These are phyloP conservation scores for Scrobipalpa costella DNA, from an alignment of 2,888 invertebrate species.

Conservation along the genomic window DNA sequence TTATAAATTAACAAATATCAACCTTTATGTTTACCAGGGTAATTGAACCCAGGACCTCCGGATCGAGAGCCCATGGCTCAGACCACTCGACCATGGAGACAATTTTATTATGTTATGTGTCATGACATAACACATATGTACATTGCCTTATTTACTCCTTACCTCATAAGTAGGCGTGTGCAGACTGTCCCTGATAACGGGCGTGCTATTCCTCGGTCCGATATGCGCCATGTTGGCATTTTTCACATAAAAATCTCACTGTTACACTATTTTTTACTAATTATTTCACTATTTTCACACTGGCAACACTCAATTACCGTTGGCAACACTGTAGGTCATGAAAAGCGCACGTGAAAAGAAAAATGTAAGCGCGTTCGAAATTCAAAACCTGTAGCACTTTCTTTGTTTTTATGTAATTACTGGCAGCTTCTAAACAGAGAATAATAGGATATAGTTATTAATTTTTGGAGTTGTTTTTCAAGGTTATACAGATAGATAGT, in stretches of 20 bases:
- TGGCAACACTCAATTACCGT: background rate
- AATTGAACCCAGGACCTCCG: too few relatives aligned
- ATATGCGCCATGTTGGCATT: conserved; percentile 78
- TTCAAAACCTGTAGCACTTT: background rate
- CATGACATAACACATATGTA: background rate
- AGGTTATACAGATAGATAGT: background rate
- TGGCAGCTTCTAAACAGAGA: background rate
- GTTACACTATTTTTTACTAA: background rate
- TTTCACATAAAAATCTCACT: conserved; percentile 44
- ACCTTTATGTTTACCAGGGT: too few relatives aligned
- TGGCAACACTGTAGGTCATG: background rate
- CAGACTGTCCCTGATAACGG: conserved; percentile 84
- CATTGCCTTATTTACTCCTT: conserved; percentile 43
- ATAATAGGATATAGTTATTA: background rate
- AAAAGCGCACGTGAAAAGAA: background rate
- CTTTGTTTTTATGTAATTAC: background rate
- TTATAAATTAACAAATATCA: too few relatives aligned
- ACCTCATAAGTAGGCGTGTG: conserved; percentile 86
- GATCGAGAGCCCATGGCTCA: too few relatives aligned
- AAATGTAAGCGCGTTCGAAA: background rate
- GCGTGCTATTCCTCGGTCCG: conserved; percentile 83
- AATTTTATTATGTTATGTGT: background rate
- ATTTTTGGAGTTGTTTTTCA: background rate
- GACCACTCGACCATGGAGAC: too few relatives aligned
- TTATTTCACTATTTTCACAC: background rate